Evolutionary conservation across 2,888 invertebrate species (phyloP), one percentile per base, ranked within the genome.

Genomic region (Apodemia duryi): DNA sequence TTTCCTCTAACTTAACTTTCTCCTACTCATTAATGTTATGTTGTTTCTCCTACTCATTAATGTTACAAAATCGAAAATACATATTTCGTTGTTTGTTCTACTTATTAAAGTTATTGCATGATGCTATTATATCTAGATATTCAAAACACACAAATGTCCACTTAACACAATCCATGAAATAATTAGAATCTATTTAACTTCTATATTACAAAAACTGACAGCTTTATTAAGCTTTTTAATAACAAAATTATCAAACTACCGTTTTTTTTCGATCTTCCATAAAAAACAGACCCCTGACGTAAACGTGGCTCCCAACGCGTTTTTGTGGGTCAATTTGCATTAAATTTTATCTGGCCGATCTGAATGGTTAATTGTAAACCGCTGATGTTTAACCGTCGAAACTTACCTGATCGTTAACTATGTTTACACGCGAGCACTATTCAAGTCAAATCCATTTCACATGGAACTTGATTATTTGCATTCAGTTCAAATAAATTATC

Each of bases 341-440:
- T 82, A 70, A 71, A 66, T 65, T 74, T 84, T 87, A 86, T 86
- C 88, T 73, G 66, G 63, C 69, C 72, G 67, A 88, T 89, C 89
- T 81, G 83, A 82, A 79, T 81, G 75, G 85, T 85, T 88, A 87
- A 88, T 86, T 89, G 86, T 84, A 82, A 81, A 75, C 76, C 72
- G 73, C 74, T 78, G 83, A 84, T 85, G 84, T 79, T 75, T 82
- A 84, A 83, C 86, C 83, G 85, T 80, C 78, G 76, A 73, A 74
- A 75, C 72, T 83, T 85, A 84, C 83, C 86, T 76, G 87, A 85
- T 85, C 76, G 78, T 70, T 82, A 77, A 82, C 81, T 77, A 78
- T 71, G 54, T 54, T 54, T 74, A 80, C 87, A 88, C 87, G 87
- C 86, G 77, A 73, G 60, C 68, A 57, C 66, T 63, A 57, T 57